Conservation (phyloP, 2,888 invertebrate genomes). For the Leptinotarsa tumamoca region DNA sequence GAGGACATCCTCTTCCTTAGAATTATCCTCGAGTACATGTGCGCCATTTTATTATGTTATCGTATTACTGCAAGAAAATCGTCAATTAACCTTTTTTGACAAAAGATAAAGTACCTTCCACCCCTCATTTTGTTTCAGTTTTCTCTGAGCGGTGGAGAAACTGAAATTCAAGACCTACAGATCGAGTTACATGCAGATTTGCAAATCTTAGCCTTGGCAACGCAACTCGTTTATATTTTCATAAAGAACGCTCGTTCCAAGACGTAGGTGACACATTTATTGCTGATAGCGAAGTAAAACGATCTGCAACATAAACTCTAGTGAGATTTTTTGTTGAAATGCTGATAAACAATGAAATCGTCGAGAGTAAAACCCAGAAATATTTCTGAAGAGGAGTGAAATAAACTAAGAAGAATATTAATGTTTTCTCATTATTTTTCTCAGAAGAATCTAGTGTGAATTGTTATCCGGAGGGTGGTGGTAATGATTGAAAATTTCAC, state of each 20-base stretch:
- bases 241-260: constrained; percentile 13
- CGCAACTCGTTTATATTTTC: constrained; percentile 13
- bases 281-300: constrained; percentile 13
- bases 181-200: constrained; percentile 11
- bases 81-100: neutral
- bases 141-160: neutral
- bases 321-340: neutral
- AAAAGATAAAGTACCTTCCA: neutral
- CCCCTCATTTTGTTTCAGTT: neutral
- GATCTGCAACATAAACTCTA: neutral
- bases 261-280: constrained; percentile 14
- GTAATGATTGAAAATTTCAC: too few relatives aligned
- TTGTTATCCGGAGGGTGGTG: too few relatives aligned
- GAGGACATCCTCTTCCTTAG: too few relatives aligned
- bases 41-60: too few relatives aligned
- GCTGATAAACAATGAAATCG: neutral
- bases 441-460: too few relatives aligned
- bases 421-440: too few relatives aligned
- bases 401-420: too few relatives aligned
- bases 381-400: too few relatives aligned
- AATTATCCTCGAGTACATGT: too few relatives aligned
- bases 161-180: neutral
- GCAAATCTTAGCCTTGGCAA: constrained; percentile 16
- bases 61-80: too few relatives aligned
- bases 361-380: too few relatives aligned